Percentiles rank a stretch among this genome's conserved stretches.
Evolutionary conservation across 2,888 invertebrate genomes (phyloP).

Genomic region (Automeris io): DNA sequence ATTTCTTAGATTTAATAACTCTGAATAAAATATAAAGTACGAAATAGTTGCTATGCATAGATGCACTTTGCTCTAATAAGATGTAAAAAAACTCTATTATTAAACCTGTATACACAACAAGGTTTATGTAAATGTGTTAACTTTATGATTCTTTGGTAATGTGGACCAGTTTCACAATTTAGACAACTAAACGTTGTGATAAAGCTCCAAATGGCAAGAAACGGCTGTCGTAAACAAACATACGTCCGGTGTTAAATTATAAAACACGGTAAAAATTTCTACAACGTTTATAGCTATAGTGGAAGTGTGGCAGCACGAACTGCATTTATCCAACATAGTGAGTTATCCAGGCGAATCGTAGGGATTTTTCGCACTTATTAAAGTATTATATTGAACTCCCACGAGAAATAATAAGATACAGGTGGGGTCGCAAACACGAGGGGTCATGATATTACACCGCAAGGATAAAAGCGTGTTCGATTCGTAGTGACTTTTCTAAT

Average conservation of each 20-base stretch:
- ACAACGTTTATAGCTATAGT: conserved; percentile 4
- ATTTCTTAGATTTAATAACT: too few relatives aligned
- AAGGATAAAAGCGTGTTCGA: conserved; percentile 5
- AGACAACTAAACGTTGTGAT: not conserved
- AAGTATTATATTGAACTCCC: conserved; percentile 48
- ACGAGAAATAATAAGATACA: conserved; percentile 56
- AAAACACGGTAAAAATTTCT: conserved; percentile 5
- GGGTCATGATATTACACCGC: conserved; percentile 42
- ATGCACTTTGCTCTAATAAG: too few relatives aligned
- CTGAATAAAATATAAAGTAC: too few relatives aligned
- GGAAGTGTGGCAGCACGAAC: conserved; percentile 18
- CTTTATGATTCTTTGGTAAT: not conserved
- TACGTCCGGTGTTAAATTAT: conserved; percentile 5
- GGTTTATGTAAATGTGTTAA: not conserved
- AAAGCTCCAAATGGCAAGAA: conserved; percentile 3
- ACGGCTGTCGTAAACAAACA: conserved; percentile 3
- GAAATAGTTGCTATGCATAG: too few relatives aligned
- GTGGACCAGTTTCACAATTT: not conserved
- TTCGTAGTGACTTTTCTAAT: conserved; percentile 2
- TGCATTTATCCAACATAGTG: conserved; percentile 24
- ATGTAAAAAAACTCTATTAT: too few relatives aligned
- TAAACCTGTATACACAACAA: not conserved
- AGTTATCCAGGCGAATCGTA: conserved; percentile 20
- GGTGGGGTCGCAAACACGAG: conserved; percentile 43
- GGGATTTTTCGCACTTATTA: conserved; percentile 52